Evolutionary conservation across 2,113 vertebrate species (phyloP).

Genomic region (Oreochromis niloticus): DNA sequence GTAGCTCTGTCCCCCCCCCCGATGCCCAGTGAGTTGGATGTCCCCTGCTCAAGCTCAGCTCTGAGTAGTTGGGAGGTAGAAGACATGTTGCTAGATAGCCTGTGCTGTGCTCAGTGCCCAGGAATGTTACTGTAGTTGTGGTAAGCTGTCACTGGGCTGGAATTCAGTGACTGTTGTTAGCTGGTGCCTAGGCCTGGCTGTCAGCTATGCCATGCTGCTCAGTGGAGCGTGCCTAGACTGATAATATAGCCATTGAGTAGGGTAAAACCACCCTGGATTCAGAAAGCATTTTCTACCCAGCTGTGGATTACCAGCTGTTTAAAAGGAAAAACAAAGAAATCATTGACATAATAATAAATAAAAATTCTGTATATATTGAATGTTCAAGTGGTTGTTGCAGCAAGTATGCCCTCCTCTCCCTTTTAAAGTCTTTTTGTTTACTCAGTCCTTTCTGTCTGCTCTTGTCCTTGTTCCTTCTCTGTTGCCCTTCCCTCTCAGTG

Average conservation of each 20-base stretch:
- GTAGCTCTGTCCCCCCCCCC: neutral
- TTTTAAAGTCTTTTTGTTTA: neutral
- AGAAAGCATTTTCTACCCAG: slow-evolving; percentile 47
- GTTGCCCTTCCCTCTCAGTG: slow-evolving; percentile 5
- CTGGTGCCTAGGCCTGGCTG: slow-evolving; percentile 60
- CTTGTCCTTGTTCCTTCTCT: slow-evolving; percentile 8
- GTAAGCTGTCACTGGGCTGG: slow-evolving; percentile 62
- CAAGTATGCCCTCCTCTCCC: neutral
- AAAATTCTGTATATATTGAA: neutral
- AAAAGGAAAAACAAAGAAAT: neutral
- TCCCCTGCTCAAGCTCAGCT: slow-evolving; percentile 1
- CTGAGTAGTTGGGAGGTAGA: slow-evolving; percentile 36
- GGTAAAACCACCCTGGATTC: slow-evolving; percentile 43
- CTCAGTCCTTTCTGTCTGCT: neutral
- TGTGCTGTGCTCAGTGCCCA: slow-evolving; percentile 37
- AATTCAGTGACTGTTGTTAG: slow-evolving; percentile 64
- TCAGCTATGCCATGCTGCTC: slow-evolving; percentile 69
- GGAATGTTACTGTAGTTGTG: slow-evolving; percentile 65
- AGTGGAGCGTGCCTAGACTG: slow-evolving; percentile 59
- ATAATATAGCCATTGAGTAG: slow-evolving; percentile 67
- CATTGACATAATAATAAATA: neutral
- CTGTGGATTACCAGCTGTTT: slow-evolving; percentile 61
- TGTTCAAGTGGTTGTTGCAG: neutral
- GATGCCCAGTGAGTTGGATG: slow-evolving; percentile 29
- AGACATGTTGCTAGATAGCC: slow-evolving; percentile 42